Evolutionary conservation across 2,113 vertebrate genomes (phyloP), one percentile per base, ranked within the genome.

Genomic region (Silurus meridionalis): DNA sequence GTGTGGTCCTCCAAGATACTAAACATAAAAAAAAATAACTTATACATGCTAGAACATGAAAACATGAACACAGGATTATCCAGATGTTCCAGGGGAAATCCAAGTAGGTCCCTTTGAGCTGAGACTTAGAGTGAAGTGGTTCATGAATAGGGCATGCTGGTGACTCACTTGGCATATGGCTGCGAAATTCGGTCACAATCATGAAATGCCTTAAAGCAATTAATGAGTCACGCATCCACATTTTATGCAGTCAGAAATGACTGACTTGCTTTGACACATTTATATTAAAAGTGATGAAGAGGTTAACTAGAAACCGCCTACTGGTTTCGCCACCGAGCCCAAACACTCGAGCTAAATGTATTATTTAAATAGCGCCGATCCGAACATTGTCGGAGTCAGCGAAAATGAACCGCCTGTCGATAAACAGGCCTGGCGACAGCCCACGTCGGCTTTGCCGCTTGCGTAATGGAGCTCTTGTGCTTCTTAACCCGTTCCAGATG

Each of bases 191-290:
- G 61, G 55, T 82, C 86, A 82, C 77, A 84, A 75, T 21, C 67
- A 86, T 53, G 57, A 87, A 80, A 77, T 69, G 82, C 78, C 78
- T 87, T 83, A 77, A 87, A 87, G 74, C 88, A n/a, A 69, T 74
- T 82, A 52, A 72, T 85, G 85, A 89, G 83, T 89, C 86, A 89
- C 55, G 14, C 25, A 17, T 67, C 61, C 64, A 80, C 13, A 48
- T 77, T 84, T 85, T 85, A 53, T 85, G 28, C 72, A 28, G 25
- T 15, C 15, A 66, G 72, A 72, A 83, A 87, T 67, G 8, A 61
- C 84, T 85, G 72, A 72, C 88, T 83, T 87, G 88, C 58, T 83
- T 83, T 64, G 82, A 83, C 88, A 89, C 86, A 87, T 89, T 87
- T 87, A 85, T 83, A 80, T 55, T 71, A 85, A 69, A 48, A 61